phyloP scores from a whole-genome alignment of 1,140 invertebrate species.

The Ericerus pela region DNA sequence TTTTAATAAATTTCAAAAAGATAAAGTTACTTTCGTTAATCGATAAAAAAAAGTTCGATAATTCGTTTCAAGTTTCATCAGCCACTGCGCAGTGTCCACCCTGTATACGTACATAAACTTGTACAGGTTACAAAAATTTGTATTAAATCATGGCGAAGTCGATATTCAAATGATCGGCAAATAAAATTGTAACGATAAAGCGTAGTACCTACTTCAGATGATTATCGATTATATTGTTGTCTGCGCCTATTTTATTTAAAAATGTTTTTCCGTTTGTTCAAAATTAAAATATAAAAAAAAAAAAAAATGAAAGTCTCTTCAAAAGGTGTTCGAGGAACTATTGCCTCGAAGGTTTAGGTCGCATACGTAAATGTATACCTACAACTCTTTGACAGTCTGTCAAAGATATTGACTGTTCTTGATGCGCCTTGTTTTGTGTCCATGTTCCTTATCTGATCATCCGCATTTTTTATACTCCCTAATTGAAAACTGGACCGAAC shows the following conservation, averaged over 20 bases:
- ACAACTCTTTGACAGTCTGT: conserved; percentile 11
- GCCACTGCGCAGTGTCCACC: too few species aligned
- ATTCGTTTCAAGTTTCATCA: too few species aligned
- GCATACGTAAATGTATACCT: too few species aligned
- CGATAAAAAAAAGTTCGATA: too few species aligned
- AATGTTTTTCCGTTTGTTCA: background rate
- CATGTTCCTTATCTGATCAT: background rate
- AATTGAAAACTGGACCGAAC: conserved; percentile 11
- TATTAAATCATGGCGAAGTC: too few species aligned
- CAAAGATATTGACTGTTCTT: conserved; percentile 10
- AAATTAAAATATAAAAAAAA: too few species aligned
- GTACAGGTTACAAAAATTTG: too few species aligned
- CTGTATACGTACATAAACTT: too few species aligned
- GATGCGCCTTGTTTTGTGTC: conserved; percentile 7
- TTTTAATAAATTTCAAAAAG: too few species aligned
- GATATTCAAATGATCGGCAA: background rate
- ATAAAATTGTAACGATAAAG: conserved; percentile 10
- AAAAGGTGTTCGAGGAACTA: background rate
- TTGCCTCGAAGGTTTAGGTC: background rate
- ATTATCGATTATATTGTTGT: conserved; percentile 3
- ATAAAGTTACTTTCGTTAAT: too few species aligned
- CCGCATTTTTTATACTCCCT: background rate
- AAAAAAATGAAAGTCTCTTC: background rate
- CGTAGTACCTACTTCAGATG: background rate
- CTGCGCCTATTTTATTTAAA: too few species aligned